phyloP scores from a whole-genome alignment of 1,140 invertebrate genomes.

The Lepidurus couesii region DNA sequence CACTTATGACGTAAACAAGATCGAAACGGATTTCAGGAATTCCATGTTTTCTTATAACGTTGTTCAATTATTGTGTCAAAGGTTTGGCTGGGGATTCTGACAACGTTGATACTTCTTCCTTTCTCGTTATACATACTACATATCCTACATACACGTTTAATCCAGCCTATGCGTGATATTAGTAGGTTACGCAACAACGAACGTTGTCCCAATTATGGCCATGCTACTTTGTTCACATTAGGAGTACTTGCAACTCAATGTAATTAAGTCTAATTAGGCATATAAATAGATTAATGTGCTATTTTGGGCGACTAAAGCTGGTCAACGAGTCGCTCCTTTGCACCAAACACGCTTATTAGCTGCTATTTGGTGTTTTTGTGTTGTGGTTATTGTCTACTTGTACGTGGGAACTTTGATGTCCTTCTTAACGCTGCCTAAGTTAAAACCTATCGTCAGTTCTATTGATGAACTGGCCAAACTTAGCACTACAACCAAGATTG shows the following conservation, averaged over 20 bases:
- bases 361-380: slow-evolving; percentile 40
- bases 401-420: slow-evolving; percentile 40
- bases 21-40: not conserved
- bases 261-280: not conserved
- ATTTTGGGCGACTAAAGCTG: not conserved
- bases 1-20: slow-evolving; percentile 27
- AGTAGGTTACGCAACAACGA: not conserved
- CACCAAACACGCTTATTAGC: slow-evolving; percentile 38
- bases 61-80: not conserved
- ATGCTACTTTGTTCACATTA: not conserved
- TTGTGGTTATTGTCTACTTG: slow-evolving; percentile 41
- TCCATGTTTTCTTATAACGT: not conserved
- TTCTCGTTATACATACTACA: not conserved
- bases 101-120: not conserved
- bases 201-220: not conserved
- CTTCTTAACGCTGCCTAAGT: slow-evolving; percentile 39
- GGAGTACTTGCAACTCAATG: not conserved
- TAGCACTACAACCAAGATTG: slow-evolving; percentile 34
- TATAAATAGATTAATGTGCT: not conserved
- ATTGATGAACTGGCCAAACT: slow-evolving; percentile 39
- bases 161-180: not conserved
- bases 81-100: slow-evolving; percentile 2
- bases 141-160: not conserved
- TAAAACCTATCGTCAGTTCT: slow-evolving; percentile 36
- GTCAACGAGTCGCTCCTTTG: not conserved